These are phyloP conservation scores for Marcusenius ussheri DNA, from an alignment of 2,113 vertebrate species.

Conservation along the genomic window DNA sequence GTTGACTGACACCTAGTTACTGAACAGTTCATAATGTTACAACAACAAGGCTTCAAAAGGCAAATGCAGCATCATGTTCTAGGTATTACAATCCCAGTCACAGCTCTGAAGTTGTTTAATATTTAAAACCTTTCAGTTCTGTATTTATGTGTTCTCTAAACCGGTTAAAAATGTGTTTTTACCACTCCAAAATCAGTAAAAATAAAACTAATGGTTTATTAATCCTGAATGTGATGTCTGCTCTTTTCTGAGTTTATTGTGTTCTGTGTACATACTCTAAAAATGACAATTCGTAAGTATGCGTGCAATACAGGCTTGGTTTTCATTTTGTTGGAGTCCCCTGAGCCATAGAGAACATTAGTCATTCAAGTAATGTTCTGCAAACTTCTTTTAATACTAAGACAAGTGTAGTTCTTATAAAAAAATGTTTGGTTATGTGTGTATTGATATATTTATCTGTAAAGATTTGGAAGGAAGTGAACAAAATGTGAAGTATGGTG, in stretches of 20 bases:
- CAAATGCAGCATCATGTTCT: not conserved
- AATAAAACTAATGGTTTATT: not conserved
- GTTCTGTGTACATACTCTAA: not conserved
- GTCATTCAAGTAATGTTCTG: not conserved
- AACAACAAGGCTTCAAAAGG: not conserved
- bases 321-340: not conserved
- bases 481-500: not conserved
- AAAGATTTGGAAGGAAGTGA: not conserved
- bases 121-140: not conserved
- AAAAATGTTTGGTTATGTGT: not conserved
- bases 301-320: not conserved
- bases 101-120: not conserved
- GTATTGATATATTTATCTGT: not conserved
- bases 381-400: not conserved
- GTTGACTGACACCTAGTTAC: not conserved
- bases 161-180: not conserved
- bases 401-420: not conserved
- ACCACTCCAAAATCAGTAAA: not conserved
- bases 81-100: not conserved
- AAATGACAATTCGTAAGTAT: not conserved
- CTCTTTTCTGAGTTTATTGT: not conserved
- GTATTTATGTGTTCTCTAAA: not conserved
- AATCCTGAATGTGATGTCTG: not conserved
- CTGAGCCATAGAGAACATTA: not conserved
- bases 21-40: not conserved